These are phyloP conservation scores for Cynoglossus semilaevis DNA, from an alignment of 2,113 vertebrate species.

Conservation along the genomic window DNA sequence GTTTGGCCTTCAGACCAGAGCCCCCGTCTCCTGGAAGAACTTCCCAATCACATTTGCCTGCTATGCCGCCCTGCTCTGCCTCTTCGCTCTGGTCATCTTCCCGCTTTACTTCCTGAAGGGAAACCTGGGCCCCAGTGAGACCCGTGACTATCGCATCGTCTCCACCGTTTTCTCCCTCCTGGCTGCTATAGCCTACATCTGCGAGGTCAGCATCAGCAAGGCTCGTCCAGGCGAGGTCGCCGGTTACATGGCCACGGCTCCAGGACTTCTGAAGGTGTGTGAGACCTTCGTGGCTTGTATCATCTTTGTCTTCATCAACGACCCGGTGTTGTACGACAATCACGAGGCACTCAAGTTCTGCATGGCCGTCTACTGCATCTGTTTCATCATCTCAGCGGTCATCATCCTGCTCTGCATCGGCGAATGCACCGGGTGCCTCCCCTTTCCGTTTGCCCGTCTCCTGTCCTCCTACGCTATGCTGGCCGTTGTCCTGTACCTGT, in stretches of 20 bases:
- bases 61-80: slow-evolving; percentile 84
- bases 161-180: slow-evolving; percentile 84
- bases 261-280: slow-evolving; percentile 86
- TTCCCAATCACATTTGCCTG: slow-evolving; percentile 89
- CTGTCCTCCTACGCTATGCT: slow-evolving; percentile 81
- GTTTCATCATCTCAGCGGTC: slow-evolving; percentile 84
- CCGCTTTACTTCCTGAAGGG: slow-evolving; percentile 79
- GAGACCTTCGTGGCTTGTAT: slow-evolving; percentile 88
- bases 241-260: slow-evolving; percentile 89
- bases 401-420: slow-evolving; percentile 84
- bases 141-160: slow-evolving; percentile 73
- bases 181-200: slow-evolving; percentile 80
- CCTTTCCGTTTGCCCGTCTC: slow-evolving; percentile 83
- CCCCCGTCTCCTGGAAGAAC: slow-evolving; percentile 87
- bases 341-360: slow-evolving; percentile 79
- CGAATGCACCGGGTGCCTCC: slow-evolving; percentile 83
- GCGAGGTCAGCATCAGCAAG: slow-evolving; percentile 83
- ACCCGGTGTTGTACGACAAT: slow-evolving; percentile 63
- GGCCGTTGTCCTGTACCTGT: slow-evolving; percentile 81
- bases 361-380: slow-evolving; percentile 86
- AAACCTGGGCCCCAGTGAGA: accelerated
- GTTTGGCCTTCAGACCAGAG: slow-evolving; percentile 76
- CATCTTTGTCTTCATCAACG: slow-evolving; percentile 85
- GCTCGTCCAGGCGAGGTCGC: slow-evolving; percentile 83
- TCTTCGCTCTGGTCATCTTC: slow-evolving; percentile 88